Evolutionary conservation across 2,797 vertebrate genomes (phyloP), one percentile per base, ranked within the genome.

Genomic region (Paguma larvata): DNA sequence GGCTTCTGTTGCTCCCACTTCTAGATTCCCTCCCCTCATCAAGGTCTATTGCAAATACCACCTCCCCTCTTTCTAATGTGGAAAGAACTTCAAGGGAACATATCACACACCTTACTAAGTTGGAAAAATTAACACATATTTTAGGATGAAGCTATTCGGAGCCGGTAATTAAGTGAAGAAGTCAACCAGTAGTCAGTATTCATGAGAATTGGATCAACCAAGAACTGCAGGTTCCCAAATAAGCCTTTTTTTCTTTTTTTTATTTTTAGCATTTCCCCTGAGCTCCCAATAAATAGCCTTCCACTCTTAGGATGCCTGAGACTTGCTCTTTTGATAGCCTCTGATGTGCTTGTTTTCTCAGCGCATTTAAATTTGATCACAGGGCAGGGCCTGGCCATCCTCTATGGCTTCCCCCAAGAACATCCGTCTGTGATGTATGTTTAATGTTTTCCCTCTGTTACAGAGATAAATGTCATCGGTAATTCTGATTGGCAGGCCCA

Each of bases 291-390:
- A 34, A 91, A 85, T 73, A 62, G 53, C 73, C 12, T 86, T 75
- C 84, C 21, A 4, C 16, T 59, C 30, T 88, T 18, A 21, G 56
- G 51, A 67, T 56, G 30, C 53, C 56, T 77, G 15, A 86, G 67
- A 62, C 34, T 21, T 56, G 34, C 32, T 78, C 77, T 87, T 85
- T 79, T 25, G 3, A n/a, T 90, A 83, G n/a, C 30, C 41, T 94
- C 44, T 75, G 15, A 51, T 46, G 65, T 70, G 12, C 59, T n/a
- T 62, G 18, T 72, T 73, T 77, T 89, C 85, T 90, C 3, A 1
- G n/a, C 46, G 19, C 65, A 41, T 96, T 82, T 97, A 85, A 88
- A 83, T 59, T 87, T 80, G 88, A 51, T 92, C 59, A 38, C 18
- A 7, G 80, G 51, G 41, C 75, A 84, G 82, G 53, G 41, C 18